Conservation (phyloP, 2,797 vertebrate genomes). For the Melanotaenia parkinsoni region DNA sequence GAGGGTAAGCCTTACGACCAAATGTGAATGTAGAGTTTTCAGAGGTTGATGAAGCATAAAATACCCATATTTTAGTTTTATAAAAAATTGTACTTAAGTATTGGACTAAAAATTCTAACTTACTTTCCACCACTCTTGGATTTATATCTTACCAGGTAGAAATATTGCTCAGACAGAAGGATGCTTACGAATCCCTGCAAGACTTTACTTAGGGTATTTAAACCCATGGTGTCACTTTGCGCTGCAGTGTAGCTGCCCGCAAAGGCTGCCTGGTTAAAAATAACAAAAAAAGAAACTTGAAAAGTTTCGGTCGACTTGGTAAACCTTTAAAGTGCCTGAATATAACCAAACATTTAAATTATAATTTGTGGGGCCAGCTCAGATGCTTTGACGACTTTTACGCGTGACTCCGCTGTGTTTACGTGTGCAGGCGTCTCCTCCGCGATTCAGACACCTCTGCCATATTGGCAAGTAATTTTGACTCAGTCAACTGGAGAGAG, state of each 20-base stretch:
- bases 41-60: neutral
- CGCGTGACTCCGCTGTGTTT: constrained; percentile 33
- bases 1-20: neutral
- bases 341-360: rapidly evolving
- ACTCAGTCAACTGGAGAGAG: constrained; percentile 43
- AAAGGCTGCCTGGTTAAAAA: constrained; percentile 68
- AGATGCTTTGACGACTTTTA: neutral
- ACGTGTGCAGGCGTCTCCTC: constrained; percentile 59
- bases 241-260: constrained; percentile 41
- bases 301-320: neutral
- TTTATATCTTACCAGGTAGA: neutral
- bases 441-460: constrained; percentile 30
- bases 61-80: neutral
- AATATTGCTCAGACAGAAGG: neutral
- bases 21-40: neutral
- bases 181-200: constrained; percentile 26
- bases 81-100: neutral
- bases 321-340: rapidly evolving
- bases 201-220: rapidly evolving
- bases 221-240: rapidly evolving
- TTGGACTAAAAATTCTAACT: neutral
- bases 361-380: rapidly evolving
- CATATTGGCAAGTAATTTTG: constrained; percentile 64
- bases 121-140: neutral
- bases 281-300: neutral